Percentiles rank a stretch among this genome's conserved stretches.
These are phyloP conservation scores for Anagrus nilaparvatae DNA, from an alignment of 1,140 invertebrate species.

Conservation along the genomic window DNA sequence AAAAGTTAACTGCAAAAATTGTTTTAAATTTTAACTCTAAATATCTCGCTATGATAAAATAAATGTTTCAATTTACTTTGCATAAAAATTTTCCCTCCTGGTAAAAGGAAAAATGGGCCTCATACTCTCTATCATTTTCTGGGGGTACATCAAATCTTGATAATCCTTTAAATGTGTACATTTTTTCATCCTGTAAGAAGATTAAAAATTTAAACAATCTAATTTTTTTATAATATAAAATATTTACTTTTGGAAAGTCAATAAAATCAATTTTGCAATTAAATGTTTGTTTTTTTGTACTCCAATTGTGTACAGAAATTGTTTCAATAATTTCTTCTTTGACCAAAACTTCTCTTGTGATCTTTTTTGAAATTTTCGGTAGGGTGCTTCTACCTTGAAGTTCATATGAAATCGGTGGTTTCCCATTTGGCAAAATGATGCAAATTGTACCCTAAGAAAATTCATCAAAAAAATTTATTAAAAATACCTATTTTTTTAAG, in stretches of 20 bases:
- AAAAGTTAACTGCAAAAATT: conserved; percentile 20
- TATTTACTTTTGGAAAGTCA: too few relatives aligned
- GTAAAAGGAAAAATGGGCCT: conserved; percentile 21
- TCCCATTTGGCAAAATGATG: conserved; percentile 17
- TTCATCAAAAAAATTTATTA: not conserved
- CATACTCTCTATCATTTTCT: conserved; percentile 17
- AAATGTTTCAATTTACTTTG: conserved; percentile 14
- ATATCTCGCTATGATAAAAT: not conserved
- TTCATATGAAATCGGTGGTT: conserved; percentile 17
- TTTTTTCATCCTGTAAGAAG: not conserved
- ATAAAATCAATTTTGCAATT: conserved; percentile 15
- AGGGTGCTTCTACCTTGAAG: conserved; percentile 15
- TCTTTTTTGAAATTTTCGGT: conserved; percentile 9
- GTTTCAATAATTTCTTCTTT: conserved; percentile 22
- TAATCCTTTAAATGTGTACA: conserved; percentile 17
- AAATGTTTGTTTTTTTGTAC: conserved; percentile 17
- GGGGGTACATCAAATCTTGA: conserved; percentile 18
- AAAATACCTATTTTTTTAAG: not conserved
- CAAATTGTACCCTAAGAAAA: conserved; percentile 20
- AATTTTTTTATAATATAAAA: not conserved
- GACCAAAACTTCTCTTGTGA: conserved; percentile 20
- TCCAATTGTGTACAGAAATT: conserved; percentile 22
- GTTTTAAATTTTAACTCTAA: not conserved
- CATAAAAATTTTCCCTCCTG: conserved; percentile 18
- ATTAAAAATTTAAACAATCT: not conserved